phyloP scores from a whole-genome alignment of 2,797 vertebrate species.

The Notolabrus celidotus region DNA sequence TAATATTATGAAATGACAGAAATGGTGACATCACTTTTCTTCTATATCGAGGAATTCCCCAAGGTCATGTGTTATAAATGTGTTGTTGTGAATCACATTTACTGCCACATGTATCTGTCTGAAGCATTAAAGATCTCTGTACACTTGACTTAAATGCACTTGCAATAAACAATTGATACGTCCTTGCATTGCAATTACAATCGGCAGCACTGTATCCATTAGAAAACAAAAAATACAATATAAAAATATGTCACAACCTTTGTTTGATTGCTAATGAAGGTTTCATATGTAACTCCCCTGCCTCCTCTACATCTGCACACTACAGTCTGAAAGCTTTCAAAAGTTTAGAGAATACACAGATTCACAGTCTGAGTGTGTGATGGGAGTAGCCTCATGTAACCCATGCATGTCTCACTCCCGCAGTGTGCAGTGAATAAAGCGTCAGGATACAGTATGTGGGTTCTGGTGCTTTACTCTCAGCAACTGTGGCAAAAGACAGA shows the following conservation, averaged over 20 bases:
- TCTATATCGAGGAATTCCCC: slow-evolving; percentile 39
- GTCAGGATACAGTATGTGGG: too few species aligned
- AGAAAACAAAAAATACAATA: too few species aligned
- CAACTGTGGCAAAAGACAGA: too few species aligned
- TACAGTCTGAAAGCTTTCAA: neutral
- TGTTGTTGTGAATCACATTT: slow-evolving; percentile 26
- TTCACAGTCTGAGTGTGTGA: neutral
- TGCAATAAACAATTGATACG: neutral
- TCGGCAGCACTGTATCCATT: neutral
- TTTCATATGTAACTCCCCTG: too few species aligned
- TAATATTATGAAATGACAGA: slow-evolving; percentile 44
- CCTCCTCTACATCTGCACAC: too few species aligned
- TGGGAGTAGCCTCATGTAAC: neutral
- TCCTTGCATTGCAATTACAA: neutral
- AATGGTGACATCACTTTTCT: slow-evolving; percentile 43
- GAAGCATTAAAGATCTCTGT: neutral
- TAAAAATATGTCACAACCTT: too few species aligned
- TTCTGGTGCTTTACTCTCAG: too few species aligned
- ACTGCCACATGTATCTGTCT: slow-evolving; percentile 7
- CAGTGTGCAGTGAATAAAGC: too few species aligned
- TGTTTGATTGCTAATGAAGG: too few species aligned
- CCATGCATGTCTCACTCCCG: too few species aligned
- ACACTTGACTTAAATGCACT: neutral
- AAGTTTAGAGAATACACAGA: slow-evolving; percentile 5
- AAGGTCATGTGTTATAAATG: slow-evolving; percentile 37